Percentiles rank a stretch among this genome's conserved stretches.
Conservation (phyloP, 2,113 vertebrate genomes). For the Phalacrocorax aristotelis region DNA sequence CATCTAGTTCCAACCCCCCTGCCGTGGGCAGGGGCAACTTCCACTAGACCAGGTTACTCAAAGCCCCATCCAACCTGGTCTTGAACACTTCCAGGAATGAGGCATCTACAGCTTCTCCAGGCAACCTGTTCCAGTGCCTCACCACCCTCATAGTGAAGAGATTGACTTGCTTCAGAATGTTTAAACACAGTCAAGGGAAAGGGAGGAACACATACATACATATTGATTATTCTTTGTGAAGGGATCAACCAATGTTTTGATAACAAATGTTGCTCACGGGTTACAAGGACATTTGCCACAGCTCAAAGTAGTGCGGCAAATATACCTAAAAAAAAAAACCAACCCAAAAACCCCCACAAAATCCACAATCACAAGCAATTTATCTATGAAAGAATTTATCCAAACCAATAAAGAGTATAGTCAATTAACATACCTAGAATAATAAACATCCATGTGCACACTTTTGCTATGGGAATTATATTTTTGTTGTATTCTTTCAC, state of each 20-base stretch:
- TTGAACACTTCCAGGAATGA: neutral
- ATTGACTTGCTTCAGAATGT: neutral
- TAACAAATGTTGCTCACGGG: neutral
- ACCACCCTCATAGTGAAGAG: neutral
- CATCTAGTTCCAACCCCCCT: neutral
- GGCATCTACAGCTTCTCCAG: neutral
- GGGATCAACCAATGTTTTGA: neutral
- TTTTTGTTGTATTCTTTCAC: neutral
- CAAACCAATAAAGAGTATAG: neutral
- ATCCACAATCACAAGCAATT: neutral
- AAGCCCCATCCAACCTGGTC: neutral
- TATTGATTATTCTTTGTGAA: neutral
- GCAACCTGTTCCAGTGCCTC: neutral
- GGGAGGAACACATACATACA: neutral
- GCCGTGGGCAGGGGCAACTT: neutral
- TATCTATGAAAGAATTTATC: neutral
- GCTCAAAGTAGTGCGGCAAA: neutral
- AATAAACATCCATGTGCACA: rapidly evolving
- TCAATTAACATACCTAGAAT: neutral
- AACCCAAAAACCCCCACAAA: no score
- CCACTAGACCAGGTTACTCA: neutral
- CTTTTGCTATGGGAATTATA: neutral
- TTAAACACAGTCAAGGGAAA: neutral
- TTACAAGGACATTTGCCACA: neutral
- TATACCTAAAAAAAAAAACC: neutral